Evolutionary conservation across 2,797 vertebrate genomes (phyloP).

Genomic region (Pseudocheirus occidentalis): DNA sequence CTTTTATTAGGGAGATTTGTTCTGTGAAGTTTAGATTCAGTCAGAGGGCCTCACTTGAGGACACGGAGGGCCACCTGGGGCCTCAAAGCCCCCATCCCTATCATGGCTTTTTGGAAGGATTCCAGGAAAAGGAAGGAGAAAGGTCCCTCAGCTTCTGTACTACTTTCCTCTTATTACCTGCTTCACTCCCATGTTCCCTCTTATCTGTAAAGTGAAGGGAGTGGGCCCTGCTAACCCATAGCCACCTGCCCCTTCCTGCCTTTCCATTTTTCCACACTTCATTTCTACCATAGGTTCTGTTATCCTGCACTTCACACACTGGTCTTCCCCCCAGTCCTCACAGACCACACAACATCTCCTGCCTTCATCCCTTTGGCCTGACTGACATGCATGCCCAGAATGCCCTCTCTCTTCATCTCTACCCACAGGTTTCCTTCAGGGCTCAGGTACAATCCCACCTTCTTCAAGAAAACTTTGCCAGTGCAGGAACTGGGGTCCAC

Average conservation of each 20-base stretch:
- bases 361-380: background rate
- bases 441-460: background rate
- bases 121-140: background rate
- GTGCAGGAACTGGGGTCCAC: too few species aligned
- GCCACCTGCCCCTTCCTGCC: background rate
- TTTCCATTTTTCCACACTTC: background rate
- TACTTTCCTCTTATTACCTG: background rate
- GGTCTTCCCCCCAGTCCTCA: background rate
- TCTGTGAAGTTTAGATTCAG: too few species aligned
- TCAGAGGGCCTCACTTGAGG: too few species aligned
- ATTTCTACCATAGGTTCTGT: rapidly evolving
- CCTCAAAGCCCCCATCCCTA: too few species aligned
- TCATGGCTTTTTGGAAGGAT: background rate
- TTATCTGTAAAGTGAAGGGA: background rate
- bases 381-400: background rate
- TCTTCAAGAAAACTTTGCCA: background rate
- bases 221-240: background rate
- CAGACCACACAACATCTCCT: background rate
- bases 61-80: too few species aligned
- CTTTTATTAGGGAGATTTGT: too few species aligned
- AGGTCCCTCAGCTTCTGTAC: background rate
- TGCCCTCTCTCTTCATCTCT: background rate
- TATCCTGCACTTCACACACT: background rate
- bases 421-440: background rate
- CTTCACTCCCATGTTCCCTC: background rate